These are phyloP conservation scores for Drosophila affinis DNA, from an alignment of 2,888 invertebrate species.

Conservation along the genomic window DNA sequence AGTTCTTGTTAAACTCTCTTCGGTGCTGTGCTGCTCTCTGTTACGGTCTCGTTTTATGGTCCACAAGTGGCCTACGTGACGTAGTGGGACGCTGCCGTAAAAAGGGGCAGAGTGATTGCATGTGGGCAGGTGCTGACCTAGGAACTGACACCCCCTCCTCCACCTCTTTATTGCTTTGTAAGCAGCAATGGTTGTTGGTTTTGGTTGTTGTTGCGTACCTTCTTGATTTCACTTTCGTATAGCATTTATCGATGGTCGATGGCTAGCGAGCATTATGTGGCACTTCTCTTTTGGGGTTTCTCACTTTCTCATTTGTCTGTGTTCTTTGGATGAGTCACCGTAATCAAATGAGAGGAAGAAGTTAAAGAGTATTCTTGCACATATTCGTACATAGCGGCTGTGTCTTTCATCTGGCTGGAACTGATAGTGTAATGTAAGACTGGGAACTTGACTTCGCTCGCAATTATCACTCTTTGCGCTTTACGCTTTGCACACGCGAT, in stretches of 20 bases:
- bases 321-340: neutral
- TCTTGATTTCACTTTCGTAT: constrained; percentile 35
- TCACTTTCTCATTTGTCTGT: neutral
- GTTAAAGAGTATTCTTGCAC: neutral
- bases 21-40: neutral
- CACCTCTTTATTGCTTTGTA: neutral
- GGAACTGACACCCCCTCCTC: constrained; percentile 10
- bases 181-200: constrained; percentile 13
- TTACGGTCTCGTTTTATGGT: constrained; percentile 17
- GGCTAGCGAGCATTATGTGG: neutral
- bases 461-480: no score
- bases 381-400: no score
- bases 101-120: neutral
- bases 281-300: no score
- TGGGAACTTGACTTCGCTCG: neutral
- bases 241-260: constrained; percentile 34
- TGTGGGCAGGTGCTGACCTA: constrained; percentile 34
- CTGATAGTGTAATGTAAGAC: neutral
- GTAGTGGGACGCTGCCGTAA: constrained; percentile 12
- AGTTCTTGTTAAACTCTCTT: constrained; percentile 10
- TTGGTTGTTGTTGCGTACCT: constrained; percentile 14
- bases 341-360: neutral
- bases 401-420: neutral
- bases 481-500: no score
- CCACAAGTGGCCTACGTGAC: constrained; percentile 45